Evolutionary conservation across 35 echinoderm and acorn worm genomes (phyloP).

Genomic region (Hemicentrotus pulcherrimus): DNA sequence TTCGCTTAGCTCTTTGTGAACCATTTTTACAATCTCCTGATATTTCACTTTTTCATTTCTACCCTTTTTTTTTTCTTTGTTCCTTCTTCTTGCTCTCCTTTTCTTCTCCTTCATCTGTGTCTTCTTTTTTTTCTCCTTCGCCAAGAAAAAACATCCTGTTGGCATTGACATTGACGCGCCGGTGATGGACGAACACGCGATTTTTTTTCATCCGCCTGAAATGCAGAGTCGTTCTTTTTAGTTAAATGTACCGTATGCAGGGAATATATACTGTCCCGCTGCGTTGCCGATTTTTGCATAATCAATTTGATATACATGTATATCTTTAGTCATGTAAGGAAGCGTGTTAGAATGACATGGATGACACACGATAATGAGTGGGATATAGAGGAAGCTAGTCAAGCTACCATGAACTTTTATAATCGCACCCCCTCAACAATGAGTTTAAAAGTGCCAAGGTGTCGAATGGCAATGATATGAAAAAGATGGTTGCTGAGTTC

Average conservation of each 20-base stretch:
- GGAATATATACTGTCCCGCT: neutral
- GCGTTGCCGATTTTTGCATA: neutral
- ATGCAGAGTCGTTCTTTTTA: conserved; percentile 10
- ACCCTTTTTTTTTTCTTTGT: no score
- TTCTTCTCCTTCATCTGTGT: no score
- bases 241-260: neutral
- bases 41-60: no score
- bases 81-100: no score
- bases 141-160: neutral
- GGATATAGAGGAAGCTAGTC: no score
- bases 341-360: neutral
- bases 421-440: no score
- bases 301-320: neutral
- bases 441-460: no score
- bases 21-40: no score
- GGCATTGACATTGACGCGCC: neutral
- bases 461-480: no score
- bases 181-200: neutral
- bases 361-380: neutral
- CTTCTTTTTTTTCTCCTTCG: neutral
- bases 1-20: no score
- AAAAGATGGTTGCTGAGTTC: no score
- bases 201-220: neutral
- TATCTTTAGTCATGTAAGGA: neutral
- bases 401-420: no score